phyloP scores from a whole-genome alignment of 2,113 vertebrate genomes.

The Hyperoodon ampullatus region DNA sequence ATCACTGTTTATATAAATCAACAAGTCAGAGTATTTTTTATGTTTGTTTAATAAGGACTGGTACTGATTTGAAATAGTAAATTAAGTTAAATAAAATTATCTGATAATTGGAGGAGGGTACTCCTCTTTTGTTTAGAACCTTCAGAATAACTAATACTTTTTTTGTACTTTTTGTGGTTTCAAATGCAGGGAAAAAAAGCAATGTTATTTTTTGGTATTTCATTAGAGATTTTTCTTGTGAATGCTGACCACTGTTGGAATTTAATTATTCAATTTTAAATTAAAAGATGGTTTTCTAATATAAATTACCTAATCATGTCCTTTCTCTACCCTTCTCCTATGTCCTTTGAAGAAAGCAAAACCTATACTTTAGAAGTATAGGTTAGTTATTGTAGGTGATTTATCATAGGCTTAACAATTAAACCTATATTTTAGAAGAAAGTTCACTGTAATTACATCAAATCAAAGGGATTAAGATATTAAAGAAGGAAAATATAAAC shows the following conservation, averaged over 20 bases:
- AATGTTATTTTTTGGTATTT: not conserved
- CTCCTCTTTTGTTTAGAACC: not conserved
- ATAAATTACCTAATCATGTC: not conserved
- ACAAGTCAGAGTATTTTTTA: not conserved
- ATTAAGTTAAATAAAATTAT: conserved; percentile 3
- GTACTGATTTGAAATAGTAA: conserved; percentile 40
- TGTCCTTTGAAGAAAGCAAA: too few relatives aligned
- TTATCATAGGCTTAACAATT: not conserved
- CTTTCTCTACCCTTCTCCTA: too few relatives aligned
- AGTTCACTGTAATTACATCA: too few relatives aligned
- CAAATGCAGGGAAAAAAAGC: not conserved
- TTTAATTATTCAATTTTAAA: conserved; percentile 8
- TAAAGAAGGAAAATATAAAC: too few relatives aligned
- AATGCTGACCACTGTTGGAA: not conserved
- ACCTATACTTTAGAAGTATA: too few relatives aligned
- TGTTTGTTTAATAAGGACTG: not conserved
- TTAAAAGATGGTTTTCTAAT: not conserved
- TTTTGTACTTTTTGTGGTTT: not conserved
- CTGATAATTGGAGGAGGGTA: not conserved
- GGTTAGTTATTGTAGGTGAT: too few relatives aligned
- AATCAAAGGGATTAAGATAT: too few relatives aligned
- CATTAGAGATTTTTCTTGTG: not conserved
- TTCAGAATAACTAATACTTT: not conserved
- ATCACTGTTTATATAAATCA: not conserved
- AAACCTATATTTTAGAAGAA: too few relatives aligned